Conservation (phyloP, 2,888 invertebrate species). For the Thymelicus sylvestris region DNA sequence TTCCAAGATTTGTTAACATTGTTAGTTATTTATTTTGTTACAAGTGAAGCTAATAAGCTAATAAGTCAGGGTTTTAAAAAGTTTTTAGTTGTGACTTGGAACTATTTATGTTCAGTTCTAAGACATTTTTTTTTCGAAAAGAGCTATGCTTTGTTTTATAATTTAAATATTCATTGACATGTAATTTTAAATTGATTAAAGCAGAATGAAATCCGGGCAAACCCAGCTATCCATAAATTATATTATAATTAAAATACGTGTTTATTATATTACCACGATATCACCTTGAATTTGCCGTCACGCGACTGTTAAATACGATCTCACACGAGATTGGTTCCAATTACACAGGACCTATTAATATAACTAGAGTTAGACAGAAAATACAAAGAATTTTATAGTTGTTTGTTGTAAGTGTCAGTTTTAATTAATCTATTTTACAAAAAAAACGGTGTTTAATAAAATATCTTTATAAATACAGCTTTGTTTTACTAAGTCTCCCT, state of each 20-base stretch:
- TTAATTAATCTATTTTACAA: conserved; percentile 84
- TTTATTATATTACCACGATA: conserved; percentile 49
- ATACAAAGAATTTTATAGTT: conserved; percentile 82
- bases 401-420: conserved; percentile 84
- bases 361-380: conserved; percentile 75
- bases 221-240: conserved; percentile 68
- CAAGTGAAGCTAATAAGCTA: too few species aligned
- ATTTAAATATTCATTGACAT: neutral
- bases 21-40: too few species aligned
- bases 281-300: conserved; percentile 22
- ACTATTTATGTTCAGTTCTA: neutral
- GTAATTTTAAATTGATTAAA: conserved; percentile 38
- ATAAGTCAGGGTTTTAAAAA: too few species aligned
- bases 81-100: too few species aligned
- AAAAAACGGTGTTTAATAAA: conserved; percentile 81
- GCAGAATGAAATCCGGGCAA: conserved; percentile 50
- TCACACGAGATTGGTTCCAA: conserved; percentile 59
- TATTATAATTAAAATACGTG: conserved; percentile 55
- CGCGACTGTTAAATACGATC: conserved; percentile 52
- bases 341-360: conserved; percentile 74
- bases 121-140: neutral
- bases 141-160: conserved; percentile 3
- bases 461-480: conserved; percentile 76
- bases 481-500: conserved; percentile 52
- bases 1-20: too few species aligned